Evolutionary conservation across 2,888 invertebrate genomes (phyloP), one percentile per base, ranked within the genome.

Genomic region (Synanthedon tipuliformis): DNA sequence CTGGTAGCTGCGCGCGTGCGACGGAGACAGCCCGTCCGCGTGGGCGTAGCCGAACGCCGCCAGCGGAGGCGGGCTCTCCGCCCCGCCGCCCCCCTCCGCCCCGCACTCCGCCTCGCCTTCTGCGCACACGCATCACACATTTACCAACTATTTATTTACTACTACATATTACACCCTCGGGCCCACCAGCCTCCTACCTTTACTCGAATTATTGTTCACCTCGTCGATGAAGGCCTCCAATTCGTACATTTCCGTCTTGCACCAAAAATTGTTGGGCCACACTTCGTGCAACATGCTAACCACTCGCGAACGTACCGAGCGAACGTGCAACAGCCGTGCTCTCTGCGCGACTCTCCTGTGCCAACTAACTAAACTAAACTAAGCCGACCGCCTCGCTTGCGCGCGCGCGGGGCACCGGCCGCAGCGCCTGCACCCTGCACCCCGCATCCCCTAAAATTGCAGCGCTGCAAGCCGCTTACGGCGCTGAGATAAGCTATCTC

Each of bases 1-100:
- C 77, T 84, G 82, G 82, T 84, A 83, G 82, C 82, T 76, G 79
- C 81, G 82, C 75, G 80, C 71, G 73, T 67, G 77, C 70, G 78
- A 70, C 75, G 82, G 78, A 71, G 81, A 76, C 69, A 70, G 66
- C 60, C 61, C 66, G 64, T 65, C 68, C 64, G 69, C 66, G 71
- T 69, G 78, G 80, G 81, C 81, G 80, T 75, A 77, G 68, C 79
- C 79, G 71, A 68, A 71, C 70, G 71, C 60, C 62, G 70, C 69
- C 69, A 66, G 73, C 71, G 75, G 78, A 74, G 80, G 78, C 73
- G 82, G 79, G 73, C 81, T 78, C 68, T 74, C 75, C 68, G 69
- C 74, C 62, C 63, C 69, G 64, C 68, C 64, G 60, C 65, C 65
- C 68, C 63, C 66, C 57, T 69, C 57, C 56, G 57, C 58, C 54